Conservation (phyloP, 2,113 vertebrate species). For the Ammodytes marinus region DNA sequence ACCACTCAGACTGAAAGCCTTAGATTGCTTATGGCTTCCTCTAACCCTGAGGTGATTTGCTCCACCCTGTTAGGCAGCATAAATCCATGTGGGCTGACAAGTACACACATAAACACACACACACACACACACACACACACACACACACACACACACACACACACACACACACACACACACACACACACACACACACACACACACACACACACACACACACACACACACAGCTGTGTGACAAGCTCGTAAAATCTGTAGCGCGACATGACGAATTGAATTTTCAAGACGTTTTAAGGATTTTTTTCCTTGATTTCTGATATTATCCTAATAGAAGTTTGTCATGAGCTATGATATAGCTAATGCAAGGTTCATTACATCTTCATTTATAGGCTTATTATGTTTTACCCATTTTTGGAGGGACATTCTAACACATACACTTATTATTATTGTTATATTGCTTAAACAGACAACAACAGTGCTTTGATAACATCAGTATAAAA, state of each 20-base stretch:
- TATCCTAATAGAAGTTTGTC: too few species aligned
- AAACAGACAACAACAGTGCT: background rate
- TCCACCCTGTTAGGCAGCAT: conserved; percentile 55
- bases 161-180: conserved; percentile 1
- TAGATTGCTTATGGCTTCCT: conserved; percentile 45
- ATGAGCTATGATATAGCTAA: too few species aligned
- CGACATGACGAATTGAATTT: background rate
- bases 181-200: conserved; percentile 4
- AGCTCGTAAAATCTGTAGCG: conserved; percentile 23
- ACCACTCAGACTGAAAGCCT: conserved; percentile 56
- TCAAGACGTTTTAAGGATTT: background rate
- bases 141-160: conserved; percentile 11
- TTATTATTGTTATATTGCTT: too few species aligned
- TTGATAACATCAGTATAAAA: background rate
- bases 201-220: conserved; percentile 8
- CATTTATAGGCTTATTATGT: too few species aligned
- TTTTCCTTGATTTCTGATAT: too few species aligned
- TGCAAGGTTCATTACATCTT: too few species aligned
- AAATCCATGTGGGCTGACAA: conserved; percentile 66
- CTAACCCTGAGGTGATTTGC: conserved; percentile 47
- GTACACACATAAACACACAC: conserved; percentile 13
- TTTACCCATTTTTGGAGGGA: too few species aligned
- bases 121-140: background rate
- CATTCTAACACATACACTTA: too few species aligned
- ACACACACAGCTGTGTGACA: conserved; percentile 11